phyloP scores from a whole-genome alignment of 1,140 invertebrate species.

The Ips typographus region DNA sequence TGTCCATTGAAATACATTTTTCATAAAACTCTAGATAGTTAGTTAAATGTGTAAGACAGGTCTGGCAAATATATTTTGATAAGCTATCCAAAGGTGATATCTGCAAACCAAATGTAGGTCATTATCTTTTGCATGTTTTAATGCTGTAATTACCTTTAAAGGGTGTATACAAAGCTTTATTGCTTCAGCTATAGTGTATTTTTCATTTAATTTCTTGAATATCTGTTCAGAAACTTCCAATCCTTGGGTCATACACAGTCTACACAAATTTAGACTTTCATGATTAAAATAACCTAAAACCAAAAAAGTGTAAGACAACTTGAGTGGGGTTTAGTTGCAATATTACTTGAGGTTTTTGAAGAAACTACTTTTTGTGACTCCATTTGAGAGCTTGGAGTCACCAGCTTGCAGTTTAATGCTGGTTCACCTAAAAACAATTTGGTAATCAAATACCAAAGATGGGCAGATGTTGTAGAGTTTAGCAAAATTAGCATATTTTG shows the following conservation, averaged over 20 bases:
- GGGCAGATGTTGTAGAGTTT: too few relatives aligned
- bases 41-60: constrained; percentile 36
- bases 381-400: background rate
- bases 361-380: too few relatives aligned
- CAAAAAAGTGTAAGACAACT: too few relatives aligned
- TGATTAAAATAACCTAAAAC: too few relatives aligned
- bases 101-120: constrained; percentile 12
- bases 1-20: constrained; percentile 34
- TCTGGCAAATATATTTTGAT: constrained; percentile 42
- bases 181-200: constrained; percentile 27
- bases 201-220: constrained; percentile 30
- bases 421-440: background rate
- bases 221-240: constrained; percentile 23
- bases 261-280: background rate
- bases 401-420: background rate
- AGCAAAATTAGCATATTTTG: too few relatives aligned
- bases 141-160: constrained; percentile 31
- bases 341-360: background rate
- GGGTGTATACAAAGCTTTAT: constrained; percentile 36
- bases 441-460: too few relatives aligned
- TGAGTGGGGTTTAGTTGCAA: background rate
- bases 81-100: constrained; percentile 39
- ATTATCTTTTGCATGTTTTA: too few relatives aligned
- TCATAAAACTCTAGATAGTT: constrained; percentile 30
- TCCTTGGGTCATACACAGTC: constrained; percentile 29